These are phyloP conservation scores for Paramuricea clavata DNA, from an alignment of 92 coral and sea anemone genomes.

Conservation along the genomic window DNA sequence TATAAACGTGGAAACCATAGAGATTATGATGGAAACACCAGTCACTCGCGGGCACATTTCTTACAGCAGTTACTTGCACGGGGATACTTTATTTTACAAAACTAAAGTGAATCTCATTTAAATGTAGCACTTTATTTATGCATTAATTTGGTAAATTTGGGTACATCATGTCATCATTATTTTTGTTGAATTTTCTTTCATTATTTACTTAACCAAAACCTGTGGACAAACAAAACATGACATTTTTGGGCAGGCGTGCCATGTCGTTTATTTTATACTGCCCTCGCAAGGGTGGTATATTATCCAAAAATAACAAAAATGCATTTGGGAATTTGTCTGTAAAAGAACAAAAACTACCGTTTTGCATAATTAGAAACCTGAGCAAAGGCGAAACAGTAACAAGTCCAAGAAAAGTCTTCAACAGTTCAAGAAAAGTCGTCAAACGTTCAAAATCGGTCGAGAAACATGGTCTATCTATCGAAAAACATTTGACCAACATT, in stretches of 20 bases:
- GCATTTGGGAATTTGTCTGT: neutral
- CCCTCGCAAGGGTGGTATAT: neutral
- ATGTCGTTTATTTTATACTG: neutral
- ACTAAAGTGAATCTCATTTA: neutral
- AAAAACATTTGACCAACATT: conserved; percentile 1
- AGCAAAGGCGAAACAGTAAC: neutral
- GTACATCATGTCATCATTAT: neutral
- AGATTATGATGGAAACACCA: too few species aligned
- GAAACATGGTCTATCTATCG: neutral
- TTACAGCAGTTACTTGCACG: too few species aligned
- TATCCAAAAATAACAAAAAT: neutral
- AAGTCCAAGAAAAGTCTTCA: neutral
- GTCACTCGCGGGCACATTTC: too few species aligned
- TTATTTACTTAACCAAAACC: too few species aligned
- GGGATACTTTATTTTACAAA: neutral
- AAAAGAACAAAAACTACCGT: neutral
- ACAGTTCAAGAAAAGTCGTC: too few species aligned
- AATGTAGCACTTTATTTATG: neutral
- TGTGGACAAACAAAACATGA: neutral
- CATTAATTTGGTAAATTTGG: too few species aligned
- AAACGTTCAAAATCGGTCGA: neutral
- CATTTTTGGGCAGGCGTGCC: neutral
- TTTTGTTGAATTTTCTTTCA: too few species aligned
- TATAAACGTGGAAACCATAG: too few species aligned
- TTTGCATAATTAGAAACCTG: neutral